Percentiles rank a stretch among this genome's conserved stretches.
Conservation (phyloP, 2,797 vertebrate species). For the Myotis findleyi region DNA sequence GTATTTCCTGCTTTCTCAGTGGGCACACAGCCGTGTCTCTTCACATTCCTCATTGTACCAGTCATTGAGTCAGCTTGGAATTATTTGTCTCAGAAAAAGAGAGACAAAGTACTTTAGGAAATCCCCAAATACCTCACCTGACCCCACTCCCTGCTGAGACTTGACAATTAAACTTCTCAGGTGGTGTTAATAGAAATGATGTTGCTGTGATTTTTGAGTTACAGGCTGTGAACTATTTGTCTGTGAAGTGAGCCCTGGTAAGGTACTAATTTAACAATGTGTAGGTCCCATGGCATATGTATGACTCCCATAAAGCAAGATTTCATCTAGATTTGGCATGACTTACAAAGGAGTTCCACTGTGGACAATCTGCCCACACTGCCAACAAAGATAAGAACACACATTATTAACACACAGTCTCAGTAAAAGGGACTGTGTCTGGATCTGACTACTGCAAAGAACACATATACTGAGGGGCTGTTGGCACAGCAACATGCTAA, state of each 20-base stretch:
- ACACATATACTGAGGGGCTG: neutral
- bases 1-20: neutral
- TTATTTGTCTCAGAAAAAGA: neutral
- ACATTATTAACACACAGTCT: neutral
- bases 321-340: neutral
- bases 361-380: neutral
- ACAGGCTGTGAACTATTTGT: neutral
- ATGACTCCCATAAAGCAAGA: neutral
- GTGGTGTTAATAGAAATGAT: slow-evolving; percentile 7
- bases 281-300: neutral
- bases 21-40: neutral
- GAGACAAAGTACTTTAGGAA: neutral
- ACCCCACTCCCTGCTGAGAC: slow-evolving; percentile 23
- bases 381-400: neutral
- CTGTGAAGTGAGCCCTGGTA: neutral
- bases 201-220: slow-evolving; percentile 32
- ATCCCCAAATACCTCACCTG: neutral
- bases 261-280: neutral
- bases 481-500: neutral
- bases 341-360: neutral
- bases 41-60: neutral
- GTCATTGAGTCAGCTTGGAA: neutral
- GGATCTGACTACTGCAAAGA: neutral
- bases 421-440: neutral
- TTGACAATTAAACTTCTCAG: slow-evolving; percentile 38